Percentiles rank a stretch among this genome's conserved stretches.
Evolutionary conservation across 2,888 invertebrate species (phyloP).

Genomic region (Chrysina gloriosa): DNA sequence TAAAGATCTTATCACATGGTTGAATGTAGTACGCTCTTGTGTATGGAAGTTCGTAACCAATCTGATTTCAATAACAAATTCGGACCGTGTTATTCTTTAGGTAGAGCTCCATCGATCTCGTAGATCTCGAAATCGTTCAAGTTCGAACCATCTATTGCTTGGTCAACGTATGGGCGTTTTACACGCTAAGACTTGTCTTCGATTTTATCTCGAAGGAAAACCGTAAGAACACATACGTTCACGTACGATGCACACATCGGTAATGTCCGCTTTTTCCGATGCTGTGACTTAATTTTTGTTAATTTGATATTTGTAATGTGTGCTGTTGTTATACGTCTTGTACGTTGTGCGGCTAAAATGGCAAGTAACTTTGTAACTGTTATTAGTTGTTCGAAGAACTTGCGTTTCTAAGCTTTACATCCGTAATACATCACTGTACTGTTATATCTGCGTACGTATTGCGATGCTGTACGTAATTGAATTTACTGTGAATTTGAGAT

Average conservation of each 20-base stretch:
- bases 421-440: neutral
- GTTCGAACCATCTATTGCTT: conserved; percentile 52
- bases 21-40: conserved; percentile 7
- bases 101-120: conserved; percentile 33
- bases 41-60: conserved; percentile 46
- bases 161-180: conserved; percentile 53
- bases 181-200: conserved; percentile 42
- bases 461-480: neutral
- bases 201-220: conserved; percentile 30
- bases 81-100: conserved; percentile 54
- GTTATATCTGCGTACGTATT: neutral
- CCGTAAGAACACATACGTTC: conserved; percentile 20
- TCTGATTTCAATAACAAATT: conserved; percentile 62
- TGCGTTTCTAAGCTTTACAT: neutral
- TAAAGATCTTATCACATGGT: conserved; percentile 10
- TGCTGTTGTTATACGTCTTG: conserved; percentile 1
- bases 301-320: conserved; percentile 16
- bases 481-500: too few relatives aligned
- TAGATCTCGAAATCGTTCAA: conserved; percentile 49
- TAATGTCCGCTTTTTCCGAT: conserved; percentile 4
- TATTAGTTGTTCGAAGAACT: neutral
- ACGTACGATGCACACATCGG: neutral
- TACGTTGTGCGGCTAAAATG: neutral
- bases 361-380: neutral
- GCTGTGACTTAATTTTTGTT: neutral